Evolutionary conservation across 2,113 vertebrate genomes (phyloP), one percentile per base, ranked within the genome.

Genomic region (Etheostoma spectabile): DNA sequence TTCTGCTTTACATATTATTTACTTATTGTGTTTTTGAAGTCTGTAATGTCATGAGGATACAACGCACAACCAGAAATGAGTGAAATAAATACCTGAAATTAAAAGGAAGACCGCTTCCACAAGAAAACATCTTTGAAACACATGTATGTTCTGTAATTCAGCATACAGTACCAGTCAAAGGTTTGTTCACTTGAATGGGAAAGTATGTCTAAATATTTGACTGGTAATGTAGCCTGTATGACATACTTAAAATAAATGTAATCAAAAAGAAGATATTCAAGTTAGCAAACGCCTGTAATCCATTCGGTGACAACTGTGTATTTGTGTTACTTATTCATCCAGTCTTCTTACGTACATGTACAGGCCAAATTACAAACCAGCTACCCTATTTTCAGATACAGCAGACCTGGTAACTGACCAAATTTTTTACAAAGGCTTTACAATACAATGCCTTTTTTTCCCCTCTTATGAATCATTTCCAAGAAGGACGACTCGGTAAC

Each of bases 1-100:
- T 15, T 49, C 30, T 52, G 49, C 13, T 78, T 63, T 67, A 64
- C 83, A 85, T 48, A 38, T 67, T 67, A 52, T 80, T 83, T 73
- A 69, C 63, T 38, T 14, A 16, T 30, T 56, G 51, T 70, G 53
- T 15, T 42, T 71, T 66, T 83, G 10, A 76, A 67, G 83, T 79
- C 59, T 53, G 64, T 56, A 66, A 78, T 74, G 33, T 5, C 53
- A 42, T 42, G 10, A 55, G 56, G 51, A 53, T 14, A 61, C 59
- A 59, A 79, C 61, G 64, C 64, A 60, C 15, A 67, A 65, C 1
- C 13, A 46, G 8, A 45, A 83, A 62, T 62, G 80, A 62, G 60
- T 66, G 62, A 68, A 60, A 66, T 61, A 45, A 46, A 60, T 77
- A 76, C 18, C 70, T 56, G 4, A 68, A 80, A 80, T 79, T 13